phyloP scores from a whole-genome alignment of 92 coral and sea anemone genomes.

The Phymanthus crucifer region DNA sequence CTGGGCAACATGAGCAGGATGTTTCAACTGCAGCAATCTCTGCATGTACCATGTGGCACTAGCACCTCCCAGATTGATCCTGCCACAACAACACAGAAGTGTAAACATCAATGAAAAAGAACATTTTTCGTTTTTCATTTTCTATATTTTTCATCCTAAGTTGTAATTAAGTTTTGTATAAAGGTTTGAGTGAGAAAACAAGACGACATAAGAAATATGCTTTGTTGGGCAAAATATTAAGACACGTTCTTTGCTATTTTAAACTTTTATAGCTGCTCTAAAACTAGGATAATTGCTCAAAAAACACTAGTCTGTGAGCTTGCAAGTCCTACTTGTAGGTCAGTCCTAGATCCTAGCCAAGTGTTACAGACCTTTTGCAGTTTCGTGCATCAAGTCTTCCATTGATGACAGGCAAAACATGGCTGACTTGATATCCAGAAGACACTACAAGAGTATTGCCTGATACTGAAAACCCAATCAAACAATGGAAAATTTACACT shows the following conservation, averaged over 20 bases:
- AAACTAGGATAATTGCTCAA: too few relatives aligned
- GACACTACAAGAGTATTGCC: constrained; percentile 82
- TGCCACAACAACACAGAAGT: constrained; percentile 10
- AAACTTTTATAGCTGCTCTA: too few relatives aligned
- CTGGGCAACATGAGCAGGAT: constrained; percentile 90
- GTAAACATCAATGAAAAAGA: not conserved
- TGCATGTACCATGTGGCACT: constrained; percentile 96
- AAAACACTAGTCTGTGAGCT: too few relatives aligned
- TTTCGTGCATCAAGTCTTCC: constrained; percentile 95
- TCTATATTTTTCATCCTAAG: too few relatives aligned
- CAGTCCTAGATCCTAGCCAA: too few relatives aligned
- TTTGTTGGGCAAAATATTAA: too few relatives aligned
- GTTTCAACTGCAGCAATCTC: constrained; percentile 86
- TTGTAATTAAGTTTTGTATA: too few relatives aligned
- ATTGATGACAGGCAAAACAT: constrained; percentile 84
- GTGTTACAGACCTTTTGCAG: constrained; percentile 85
- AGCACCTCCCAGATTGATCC: constrained; percentile 94
- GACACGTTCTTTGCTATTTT: too few relatives aligned
- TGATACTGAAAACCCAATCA: constrained; percentile 16
- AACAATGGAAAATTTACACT: not conserved
- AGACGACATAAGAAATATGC: too few relatives aligned
- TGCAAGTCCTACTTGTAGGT: too few relatives aligned
- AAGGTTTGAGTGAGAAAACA: too few relatives aligned
- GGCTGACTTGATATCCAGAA: constrained; percentile 90
- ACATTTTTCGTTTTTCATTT: too few relatives aligned